Conservation (phyloP, 2,797 vertebrate species). For the Helicolenus hilgendorfi region DNA sequence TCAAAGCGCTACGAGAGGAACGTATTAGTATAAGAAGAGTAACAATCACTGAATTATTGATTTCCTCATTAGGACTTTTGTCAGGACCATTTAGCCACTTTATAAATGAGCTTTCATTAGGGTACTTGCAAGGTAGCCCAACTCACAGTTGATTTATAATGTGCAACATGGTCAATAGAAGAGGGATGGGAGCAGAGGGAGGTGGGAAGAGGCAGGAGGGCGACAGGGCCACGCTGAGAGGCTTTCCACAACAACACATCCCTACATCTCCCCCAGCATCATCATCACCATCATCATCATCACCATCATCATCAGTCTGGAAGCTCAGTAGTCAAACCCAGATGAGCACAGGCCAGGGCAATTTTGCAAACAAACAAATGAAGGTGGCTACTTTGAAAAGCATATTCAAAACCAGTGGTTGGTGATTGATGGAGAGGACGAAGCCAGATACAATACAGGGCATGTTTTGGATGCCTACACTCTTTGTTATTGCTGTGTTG, state of each 20-base stretch:
- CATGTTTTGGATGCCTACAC: background rate
- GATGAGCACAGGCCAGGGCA: background rate
- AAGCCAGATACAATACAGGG: background rate
- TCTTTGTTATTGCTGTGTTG: background rate
- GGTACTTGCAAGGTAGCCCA: conserved; percentile 92
- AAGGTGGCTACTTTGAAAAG: conserved; percentile 55
- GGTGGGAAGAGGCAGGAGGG: conserved; percentile 63
- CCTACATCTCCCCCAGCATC: conserved; percentile 17
- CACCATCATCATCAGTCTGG: conserved; percentile 11
- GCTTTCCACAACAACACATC: conserved; percentile 53
- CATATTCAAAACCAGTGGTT: conserved; percentile 66
- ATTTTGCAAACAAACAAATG: conserved; percentile 80
- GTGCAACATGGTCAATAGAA: conserved; percentile 93
- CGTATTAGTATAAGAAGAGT: conserved; percentile 94
- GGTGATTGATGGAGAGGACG: conserved; percentile 11
- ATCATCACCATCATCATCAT: conserved; percentile 27
- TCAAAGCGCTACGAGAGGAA: conserved; percentile 82
- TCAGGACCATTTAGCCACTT: conserved; percentile 97
- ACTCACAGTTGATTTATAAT: conserved; percentile 95
- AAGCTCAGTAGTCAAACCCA: conserved; percentile 1
- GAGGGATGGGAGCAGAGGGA: conserved; percentile 56
- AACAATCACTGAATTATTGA: conserved; percentile 97
- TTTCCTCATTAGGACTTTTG: conserved; percentile 95
- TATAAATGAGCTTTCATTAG: conserved; percentile 96
- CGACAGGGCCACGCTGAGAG: conserved; percentile 44